Evolutionary conservation across 2,797 vertebrate species (phyloP).

Genomic region (Luscinia luscinia): DNA sequence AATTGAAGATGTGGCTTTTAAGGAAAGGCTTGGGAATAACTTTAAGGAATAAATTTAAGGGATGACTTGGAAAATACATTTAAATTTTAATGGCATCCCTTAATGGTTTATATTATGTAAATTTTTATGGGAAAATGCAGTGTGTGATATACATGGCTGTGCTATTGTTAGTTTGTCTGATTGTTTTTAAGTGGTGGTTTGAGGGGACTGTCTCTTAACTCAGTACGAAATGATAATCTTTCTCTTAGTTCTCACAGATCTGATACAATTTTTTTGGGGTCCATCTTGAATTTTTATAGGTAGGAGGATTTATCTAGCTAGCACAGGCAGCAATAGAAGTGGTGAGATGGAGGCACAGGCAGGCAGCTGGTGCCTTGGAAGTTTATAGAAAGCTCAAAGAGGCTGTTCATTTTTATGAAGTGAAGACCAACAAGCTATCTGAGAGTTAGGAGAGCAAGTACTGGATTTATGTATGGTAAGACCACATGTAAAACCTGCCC

Average conservation of each 20-base stretch:
- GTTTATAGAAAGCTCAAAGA: neutral
- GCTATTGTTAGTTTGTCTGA: neutral
- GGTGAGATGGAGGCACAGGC: neutral
- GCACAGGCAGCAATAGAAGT: neutral
- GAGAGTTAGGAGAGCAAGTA: neutral
- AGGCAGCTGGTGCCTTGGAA: neutral
- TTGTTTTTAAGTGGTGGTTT: neutral
- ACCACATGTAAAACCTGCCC: neutral
- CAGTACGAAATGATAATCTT: neutral
- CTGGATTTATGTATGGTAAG: neutral
- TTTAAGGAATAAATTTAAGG: neutral
- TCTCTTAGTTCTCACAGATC: neutral
- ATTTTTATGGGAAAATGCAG: neutral
- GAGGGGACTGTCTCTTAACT: neutral
- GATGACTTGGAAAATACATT: neutral
- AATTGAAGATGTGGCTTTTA: constrained; percentile 2
- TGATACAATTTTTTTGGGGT: neutral
- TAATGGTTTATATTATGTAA: neutral
- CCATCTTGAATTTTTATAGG: neutral
- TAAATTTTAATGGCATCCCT: neutral
- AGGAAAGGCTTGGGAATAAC: neutral
- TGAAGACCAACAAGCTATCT: neutral
- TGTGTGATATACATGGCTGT: neutral
- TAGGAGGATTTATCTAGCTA: neutral
- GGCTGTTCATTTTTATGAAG: neutral